Evolutionary conservation across 2,113 vertebrate species (phyloP).

Genomic region (Thermophis baileyi): DNA sequence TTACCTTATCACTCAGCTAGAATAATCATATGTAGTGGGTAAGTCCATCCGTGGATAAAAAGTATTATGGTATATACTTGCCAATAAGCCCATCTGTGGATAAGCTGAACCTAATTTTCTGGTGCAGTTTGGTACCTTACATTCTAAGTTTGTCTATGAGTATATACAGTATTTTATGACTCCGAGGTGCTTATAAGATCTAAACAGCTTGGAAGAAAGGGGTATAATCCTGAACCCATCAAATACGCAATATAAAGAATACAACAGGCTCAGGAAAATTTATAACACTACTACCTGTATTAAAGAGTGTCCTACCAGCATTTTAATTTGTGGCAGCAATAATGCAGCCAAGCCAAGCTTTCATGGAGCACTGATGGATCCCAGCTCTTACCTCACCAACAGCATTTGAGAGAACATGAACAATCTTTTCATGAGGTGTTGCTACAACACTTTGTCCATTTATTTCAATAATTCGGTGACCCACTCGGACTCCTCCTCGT

Average conservation of each 20-base stretch:
- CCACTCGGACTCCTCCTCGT: constrained; percentile 92
- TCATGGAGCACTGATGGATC: background rate
- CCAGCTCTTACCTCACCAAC: constrained; percentile 85
- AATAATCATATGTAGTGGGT: background rate
- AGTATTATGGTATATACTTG: background rate
- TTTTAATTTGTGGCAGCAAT: background rate
- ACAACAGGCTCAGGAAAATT: background rate
- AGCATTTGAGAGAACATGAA: constrained; percentile 93
- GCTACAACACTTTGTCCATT: constrained; percentile 96
- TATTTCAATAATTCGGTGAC: constrained; percentile 97
- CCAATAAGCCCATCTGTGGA: background rate
- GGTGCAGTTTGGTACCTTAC: background rate
- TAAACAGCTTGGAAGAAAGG: background rate
- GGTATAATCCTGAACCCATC: background rate
- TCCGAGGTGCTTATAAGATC: background rate
- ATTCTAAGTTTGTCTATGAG: background rate
- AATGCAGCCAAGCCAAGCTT: background rate
- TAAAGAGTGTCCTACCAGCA: background rate
- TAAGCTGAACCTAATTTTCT: background rate
- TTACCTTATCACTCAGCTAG: background rate
- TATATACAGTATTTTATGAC: background rate
- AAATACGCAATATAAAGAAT: no score
- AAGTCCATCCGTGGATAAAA: background rate
- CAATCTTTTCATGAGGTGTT: constrained; percentile 94
- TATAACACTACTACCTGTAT: background rate